These are phyloP conservation scores for Schizothorax lantsangensis DNA, from an alignment of 2,797 vertebrate species.

Conservation along the genomic window DNA sequence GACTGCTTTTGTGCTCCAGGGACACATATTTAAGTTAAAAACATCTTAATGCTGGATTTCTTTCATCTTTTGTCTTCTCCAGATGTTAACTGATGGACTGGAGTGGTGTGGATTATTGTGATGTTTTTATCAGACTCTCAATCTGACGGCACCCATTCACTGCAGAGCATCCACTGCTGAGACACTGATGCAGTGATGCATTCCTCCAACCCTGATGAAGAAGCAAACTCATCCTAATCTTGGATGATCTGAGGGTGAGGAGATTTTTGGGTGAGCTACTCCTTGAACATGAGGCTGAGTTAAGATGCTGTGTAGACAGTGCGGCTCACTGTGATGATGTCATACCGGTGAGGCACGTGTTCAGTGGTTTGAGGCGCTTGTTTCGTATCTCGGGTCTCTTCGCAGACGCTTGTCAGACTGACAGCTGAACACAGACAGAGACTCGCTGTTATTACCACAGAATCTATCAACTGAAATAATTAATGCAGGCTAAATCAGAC, in stretches of 20 bases:
- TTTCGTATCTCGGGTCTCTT: background rate
- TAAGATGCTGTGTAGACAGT: background rate
- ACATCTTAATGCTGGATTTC: no score
- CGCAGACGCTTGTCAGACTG: background rate
- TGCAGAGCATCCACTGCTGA: background rate
- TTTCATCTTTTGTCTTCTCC: no score
- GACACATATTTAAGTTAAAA: no score
- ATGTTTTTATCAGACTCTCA: no score
- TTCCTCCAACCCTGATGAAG: background rate
- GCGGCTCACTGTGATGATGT: background rate
- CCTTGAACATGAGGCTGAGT: background rate
- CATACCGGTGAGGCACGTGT: constrained; percentile 14
- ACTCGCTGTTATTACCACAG: background rate
- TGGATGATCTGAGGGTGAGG: no score
- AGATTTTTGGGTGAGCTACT: background rate
- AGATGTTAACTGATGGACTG: no score
- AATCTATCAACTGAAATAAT: background rate
- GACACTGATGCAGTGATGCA: background rate
- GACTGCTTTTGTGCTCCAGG: no score
- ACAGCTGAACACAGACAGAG: background rate
- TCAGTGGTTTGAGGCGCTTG: background rate
- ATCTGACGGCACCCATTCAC: background rate
- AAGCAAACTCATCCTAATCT: background rate
- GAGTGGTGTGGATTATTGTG: no score
- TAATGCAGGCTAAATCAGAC: background rate